Conservation (phyloP, 2,797 vertebrate genomes). For the Siniperca obscura region DNA sequence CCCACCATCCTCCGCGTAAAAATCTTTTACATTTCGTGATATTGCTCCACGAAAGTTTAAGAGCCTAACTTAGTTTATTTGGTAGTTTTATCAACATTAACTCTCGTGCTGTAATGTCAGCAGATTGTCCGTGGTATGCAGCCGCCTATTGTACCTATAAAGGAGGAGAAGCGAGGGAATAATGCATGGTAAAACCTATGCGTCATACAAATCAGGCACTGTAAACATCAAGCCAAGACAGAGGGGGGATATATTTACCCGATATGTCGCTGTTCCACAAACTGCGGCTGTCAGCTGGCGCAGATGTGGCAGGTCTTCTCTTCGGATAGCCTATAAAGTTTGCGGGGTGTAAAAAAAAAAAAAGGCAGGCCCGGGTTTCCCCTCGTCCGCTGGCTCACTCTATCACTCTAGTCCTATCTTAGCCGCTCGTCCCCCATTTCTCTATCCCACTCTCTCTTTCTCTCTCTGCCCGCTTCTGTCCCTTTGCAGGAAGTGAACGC, state of each 20-base stretch:
- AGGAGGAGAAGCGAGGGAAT: conserved; percentile 56
- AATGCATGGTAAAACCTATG: conserved; percentile 76
- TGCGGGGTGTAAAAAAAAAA: conserved; percentile 64
- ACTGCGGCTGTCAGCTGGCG: conserved; percentile 71
- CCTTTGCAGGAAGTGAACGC: conserved; percentile 89
- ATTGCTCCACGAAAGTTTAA: conserved; percentile 59
- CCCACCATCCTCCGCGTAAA: not conserved
- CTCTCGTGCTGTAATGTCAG: conserved; percentile 24
- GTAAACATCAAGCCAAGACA: conserved; percentile 62
- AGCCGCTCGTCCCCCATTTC: conserved; percentile 68
- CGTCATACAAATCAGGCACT: conserved; percentile 77
- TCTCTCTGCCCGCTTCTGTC: conserved; percentile 73
- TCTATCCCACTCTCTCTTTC: conserved; percentile 64
- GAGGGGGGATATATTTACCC: conserved; percentile 79
- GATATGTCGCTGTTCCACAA: conserved; percentile 80
- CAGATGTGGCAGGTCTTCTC: conserved; percentile 67
- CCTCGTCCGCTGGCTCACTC: conserved; percentile 74
- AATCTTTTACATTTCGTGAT: conserved; percentile 12
- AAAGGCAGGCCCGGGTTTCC: conserved; percentile 71
- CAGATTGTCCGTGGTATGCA: conserved; percentile 14
- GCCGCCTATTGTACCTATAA: conserved; percentile 28
- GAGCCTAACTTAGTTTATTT: conserved; percentile 26
- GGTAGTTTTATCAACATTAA: not conserved
- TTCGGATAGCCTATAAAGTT: conserved; percentile 80
- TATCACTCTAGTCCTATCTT: conserved; percentile 68